Conservation (phyloP, 2,888 invertebrate species). For the Zygothrica quintamaculata region DNA sequence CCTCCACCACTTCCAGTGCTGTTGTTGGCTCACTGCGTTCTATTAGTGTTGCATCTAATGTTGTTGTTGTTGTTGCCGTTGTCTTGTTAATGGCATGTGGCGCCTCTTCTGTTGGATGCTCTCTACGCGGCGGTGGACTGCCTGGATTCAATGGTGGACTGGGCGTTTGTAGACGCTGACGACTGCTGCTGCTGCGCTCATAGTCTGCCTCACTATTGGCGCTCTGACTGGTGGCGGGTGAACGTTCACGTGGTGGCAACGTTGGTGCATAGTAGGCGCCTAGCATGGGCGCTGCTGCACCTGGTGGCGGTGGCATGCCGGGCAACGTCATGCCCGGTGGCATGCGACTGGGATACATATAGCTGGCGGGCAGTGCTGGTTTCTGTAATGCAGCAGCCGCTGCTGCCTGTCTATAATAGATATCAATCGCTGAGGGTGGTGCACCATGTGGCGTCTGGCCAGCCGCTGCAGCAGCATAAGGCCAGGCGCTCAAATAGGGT, state of each 20-base stretch:
- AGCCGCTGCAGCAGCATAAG: slow-evolving; percentile 84
- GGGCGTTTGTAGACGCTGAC: slow-evolving; percentile 71
- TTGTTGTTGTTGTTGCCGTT: slow-evolving; percentile 19
- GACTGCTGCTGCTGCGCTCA: slow-evolving; percentile 68
- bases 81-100: no score
- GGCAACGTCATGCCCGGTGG: slow-evolving; percentile 79
- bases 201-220: slow-evolving; percentile 72
- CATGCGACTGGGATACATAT: slow-evolving; percentile 85
- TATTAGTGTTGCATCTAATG: slow-evolving; percentile 3
- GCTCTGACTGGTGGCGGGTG: slow-evolving; percentile 72
- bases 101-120: slow-evolving; percentile 20
- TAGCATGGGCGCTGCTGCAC: slow-evolving; percentile 81
- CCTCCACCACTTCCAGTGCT: slow-evolving; percentile 24
- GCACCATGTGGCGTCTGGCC: slow-evolving; percentile 87
- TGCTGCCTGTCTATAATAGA: slow-evolving; percentile 91
- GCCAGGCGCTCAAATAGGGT: slow-evolving; percentile 88
- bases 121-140: slow-evolving; percentile 82
- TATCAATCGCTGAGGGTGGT: slow-evolving; percentile 89
- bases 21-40: not conserved
- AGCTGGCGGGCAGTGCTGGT: slow-evolving; percentile 89
- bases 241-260: slow-evolving; percentile 57
- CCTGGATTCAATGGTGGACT: slow-evolving; percentile 84
- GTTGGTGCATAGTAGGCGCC: slow-evolving; percentile 86
- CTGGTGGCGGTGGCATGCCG: slow-evolving; percentile 72
- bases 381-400: slow-evolving; percentile 93